Evolutionary conservation across 2,888 invertebrate genomes (phyloP).

Genomic region (Hedychridium roseum): DNA sequence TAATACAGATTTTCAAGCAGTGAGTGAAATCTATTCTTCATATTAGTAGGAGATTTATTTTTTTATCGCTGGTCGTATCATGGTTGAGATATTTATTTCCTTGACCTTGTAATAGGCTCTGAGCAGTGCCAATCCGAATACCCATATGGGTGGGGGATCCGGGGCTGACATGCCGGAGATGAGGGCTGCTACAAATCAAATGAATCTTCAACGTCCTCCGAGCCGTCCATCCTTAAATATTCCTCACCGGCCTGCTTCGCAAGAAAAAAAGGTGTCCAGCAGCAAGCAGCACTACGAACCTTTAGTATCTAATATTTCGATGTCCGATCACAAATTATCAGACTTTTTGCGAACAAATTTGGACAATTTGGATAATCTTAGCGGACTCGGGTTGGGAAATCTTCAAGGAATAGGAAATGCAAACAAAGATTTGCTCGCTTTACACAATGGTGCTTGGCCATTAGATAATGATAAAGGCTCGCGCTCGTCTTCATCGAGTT

Average conservation of each 20-base stretch:
- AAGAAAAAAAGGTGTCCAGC: conserved; percentile 59
- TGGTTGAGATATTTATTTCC: neutral
- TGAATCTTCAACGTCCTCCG: conserved; percentile 59
- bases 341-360: conserved; percentile 77
- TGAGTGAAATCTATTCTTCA: conserved; percentile 20
- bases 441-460: conserved; percentile 75
- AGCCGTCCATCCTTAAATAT: conserved; percentile 61
- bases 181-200: conserved; percentile 51
- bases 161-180: conserved; percentile 52
- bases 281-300: conserved; percentile 62
- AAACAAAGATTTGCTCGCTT: conserved; percentile 73
- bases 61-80: no score
- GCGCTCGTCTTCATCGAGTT: conserved; percentile 52
- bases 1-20: conserved; percentile 55
- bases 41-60: neutral
- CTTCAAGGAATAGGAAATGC: conserved; percentile 53
- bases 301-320: conserved; percentile 49
- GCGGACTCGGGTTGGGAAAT: conserved; percentile 55
- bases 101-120: conserved; percentile 34
- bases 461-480: conserved; percentile 52
- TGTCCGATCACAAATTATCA: conserved; percentile 73
- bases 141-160: conserved; percentile 52
- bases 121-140: conserved; percentile 47
- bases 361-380: conserved; percentile 74
- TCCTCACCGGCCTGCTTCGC: conserved; percentile 57